Evolutionary conservation across 1,140 invertebrate species (phyloP), one percentile per base, ranked within the genome.

Genomic region (Galleria mellonella): DNA sequence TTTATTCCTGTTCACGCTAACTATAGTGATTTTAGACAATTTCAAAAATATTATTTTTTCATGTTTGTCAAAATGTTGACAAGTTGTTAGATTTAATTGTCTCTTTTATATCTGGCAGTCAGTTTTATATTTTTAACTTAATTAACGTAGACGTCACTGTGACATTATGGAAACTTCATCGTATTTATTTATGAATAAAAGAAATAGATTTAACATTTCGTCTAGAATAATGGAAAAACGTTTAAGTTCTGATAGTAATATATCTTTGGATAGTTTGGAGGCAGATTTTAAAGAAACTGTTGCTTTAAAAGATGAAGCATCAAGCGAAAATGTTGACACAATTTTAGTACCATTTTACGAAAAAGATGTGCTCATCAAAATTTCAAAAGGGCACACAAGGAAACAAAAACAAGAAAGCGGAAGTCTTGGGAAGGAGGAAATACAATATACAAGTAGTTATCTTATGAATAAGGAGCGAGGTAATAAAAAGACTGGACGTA

Each of bases 291-390:
- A 67, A 41, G 62, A 46, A n/a, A 69, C 73, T 53, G 31, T 38
- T 14, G 15, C 36, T n/a, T 10, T 38, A 14, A 72, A 67, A 55
- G 32, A 50, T 31, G 52, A 56, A 32, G 12, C 14, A 8, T 1
- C 8, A 13, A 45, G 49, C 8, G 60, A 72, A 32, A 72, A 72
- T 32, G 60, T 78, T 8, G 66, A 78, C 13, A 82, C 77, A 14
- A 79, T 84, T 44, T 61, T 84, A 2, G 76, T 84, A 6, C 81
- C 81, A 10, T 82, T 84, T 62, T 84, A 84, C 45, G 77, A 84
- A 47, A 78, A 81, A 35, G 81, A 84, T 52, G 67, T 84, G 9
- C 67, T 84, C 8, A 72, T 84, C 37, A 72, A 72, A 54, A 55
- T 84, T 17, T 62, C 69, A 27, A 82, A 82, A 58, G 30, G 43